phyloP scores from a whole-genome alignment of 2,113 vertebrate genomes.

The Dipodomys spectabilis region DNA sequence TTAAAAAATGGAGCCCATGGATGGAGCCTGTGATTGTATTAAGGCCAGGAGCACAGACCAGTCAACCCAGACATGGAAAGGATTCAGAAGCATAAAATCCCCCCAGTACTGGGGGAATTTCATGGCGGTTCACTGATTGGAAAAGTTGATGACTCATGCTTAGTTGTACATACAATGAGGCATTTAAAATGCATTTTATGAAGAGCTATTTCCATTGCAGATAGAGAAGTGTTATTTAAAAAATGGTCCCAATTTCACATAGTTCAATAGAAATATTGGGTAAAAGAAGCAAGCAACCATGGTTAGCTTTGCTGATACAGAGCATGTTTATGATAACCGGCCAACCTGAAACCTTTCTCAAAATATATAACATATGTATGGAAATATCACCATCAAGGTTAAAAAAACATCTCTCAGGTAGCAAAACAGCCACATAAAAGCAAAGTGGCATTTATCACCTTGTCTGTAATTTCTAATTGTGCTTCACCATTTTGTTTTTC shows the following conservation, averaged over 20 bases:
- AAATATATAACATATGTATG: background rate
- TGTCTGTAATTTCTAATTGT: background rate
- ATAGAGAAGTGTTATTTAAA: slow-evolving; percentile 31
- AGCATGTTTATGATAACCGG: background rate
- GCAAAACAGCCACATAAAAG: background rate
- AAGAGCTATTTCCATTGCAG: slow-evolving; percentile 34
- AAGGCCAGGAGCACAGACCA: background rate
- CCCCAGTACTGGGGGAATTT: background rate
- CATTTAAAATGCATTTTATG: slow-evolving; percentile 64
- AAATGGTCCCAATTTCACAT: background rate
- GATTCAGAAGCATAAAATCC: background rate
- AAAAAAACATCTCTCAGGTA: background rate
- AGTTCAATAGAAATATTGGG: slow-evolving; percentile 60
- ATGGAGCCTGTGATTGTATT: background rate
- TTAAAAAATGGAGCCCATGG: background rate
- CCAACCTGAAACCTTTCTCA: background rate
- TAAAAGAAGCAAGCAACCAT: background rate
- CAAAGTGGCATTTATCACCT: background rate
- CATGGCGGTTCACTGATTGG: slow-evolving; percentile 21
- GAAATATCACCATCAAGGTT: background rate
- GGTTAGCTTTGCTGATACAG: background rate
- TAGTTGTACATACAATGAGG: slow-evolving; percentile 56
- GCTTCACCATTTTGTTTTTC: background rate
- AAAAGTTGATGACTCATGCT: slow-evolving; percentile 52
- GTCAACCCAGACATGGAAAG: background rate